A percentile compares a stretch with the other conserved stretches of the same genome.
Evolutionary conservation across 2,113 vertebrate species (phyloP).

Genomic region (Corythaixoides concolor): DNA sequence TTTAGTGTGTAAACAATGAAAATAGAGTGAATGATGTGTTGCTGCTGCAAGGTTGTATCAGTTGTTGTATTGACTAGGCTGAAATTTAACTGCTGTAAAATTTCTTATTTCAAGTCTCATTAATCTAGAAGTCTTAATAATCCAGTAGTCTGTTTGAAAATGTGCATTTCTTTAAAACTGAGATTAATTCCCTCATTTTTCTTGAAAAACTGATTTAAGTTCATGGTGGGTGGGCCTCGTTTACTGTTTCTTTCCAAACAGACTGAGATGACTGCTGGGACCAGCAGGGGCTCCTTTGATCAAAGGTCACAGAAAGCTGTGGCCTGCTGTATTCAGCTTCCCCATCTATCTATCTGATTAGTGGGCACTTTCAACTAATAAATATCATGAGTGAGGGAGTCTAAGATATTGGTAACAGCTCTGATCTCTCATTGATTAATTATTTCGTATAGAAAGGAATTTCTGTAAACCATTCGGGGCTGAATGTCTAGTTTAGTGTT

Average conservation of each 20-base stretch:
- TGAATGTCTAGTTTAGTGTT: not conserved
- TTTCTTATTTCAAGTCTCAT: constrained; percentile 35
- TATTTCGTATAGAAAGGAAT: not conserved
- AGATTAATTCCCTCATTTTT: not conserved
- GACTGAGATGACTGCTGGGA: not conserved
- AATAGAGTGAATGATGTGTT: not conserved
- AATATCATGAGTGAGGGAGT: not conserved
- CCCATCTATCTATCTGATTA: not conserved
- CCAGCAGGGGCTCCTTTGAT: not conserved
- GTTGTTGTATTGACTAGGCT: constrained; percentile 25
- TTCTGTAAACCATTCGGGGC: not conserved
- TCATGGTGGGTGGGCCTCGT: not conserved
- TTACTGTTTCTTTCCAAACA: not conserved
- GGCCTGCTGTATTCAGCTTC: not conserved
- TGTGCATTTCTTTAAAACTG: not conserved
- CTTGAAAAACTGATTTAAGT: not conserved
- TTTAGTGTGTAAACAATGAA: not conserved
- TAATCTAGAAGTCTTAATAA: constrained; percentile 7
- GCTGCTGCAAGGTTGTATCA: not conserved
- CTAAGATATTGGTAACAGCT: not conserved
- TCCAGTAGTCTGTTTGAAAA: not conserved
- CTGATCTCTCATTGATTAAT: not conserved
- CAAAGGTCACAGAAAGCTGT: not conserved
- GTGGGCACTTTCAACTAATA: not conserved
- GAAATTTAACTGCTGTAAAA: constrained; percentile 46